phyloP scores from a whole-genome alignment of 2,888 invertebrate species.

The Harpalus rufipes region DNA sequence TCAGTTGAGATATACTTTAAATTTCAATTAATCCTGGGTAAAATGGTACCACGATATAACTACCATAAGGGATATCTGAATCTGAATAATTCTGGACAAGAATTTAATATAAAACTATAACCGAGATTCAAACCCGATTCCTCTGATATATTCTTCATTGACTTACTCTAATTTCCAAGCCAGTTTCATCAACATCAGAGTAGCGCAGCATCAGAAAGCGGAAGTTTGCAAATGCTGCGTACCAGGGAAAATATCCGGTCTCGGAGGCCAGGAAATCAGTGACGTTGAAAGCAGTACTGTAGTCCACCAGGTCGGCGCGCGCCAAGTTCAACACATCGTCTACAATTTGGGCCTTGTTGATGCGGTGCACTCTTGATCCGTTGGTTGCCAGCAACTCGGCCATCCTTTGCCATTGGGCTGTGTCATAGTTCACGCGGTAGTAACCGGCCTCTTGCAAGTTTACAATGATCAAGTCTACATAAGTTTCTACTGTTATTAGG shows the following conservation, averaged over 20 bases:
- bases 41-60: too few species aligned
- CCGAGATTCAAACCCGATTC: not conserved
- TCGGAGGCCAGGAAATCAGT: conserved; percentile 85
- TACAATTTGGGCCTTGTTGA: conserved; percentile 87
- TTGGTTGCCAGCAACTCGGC: conserved; percentile 77
- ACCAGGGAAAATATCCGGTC: conserved; percentile 89
- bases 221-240: conserved; percentile 80
- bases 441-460: conserved; percentile 85
- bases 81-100: too few species aligned
- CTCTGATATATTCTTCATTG: not conserved
- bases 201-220: conserved; percentile 74
- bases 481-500: not conserved
- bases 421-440: conserved; percentile 85
- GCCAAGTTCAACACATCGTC: conserved; percentile 90
- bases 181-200: conserved; percentile 72
- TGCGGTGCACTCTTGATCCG: conserved; percentile 79
- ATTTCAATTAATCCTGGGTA: too few species aligned
- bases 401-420: conserved; percentile 80
- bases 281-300: conserved; percentile 82
- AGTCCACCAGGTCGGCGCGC: conserved; percentile 82
- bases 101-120: too few species aligned
- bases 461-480: conserved; percentile 82
- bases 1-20: too few species aligned
- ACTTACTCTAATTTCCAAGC: conserved; percentile 54
- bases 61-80: too few species aligned